phyloP scores from a whole-genome alignment of 2,797 vertebrate genomes.

The Gadopsis marmoratus region DNA sequence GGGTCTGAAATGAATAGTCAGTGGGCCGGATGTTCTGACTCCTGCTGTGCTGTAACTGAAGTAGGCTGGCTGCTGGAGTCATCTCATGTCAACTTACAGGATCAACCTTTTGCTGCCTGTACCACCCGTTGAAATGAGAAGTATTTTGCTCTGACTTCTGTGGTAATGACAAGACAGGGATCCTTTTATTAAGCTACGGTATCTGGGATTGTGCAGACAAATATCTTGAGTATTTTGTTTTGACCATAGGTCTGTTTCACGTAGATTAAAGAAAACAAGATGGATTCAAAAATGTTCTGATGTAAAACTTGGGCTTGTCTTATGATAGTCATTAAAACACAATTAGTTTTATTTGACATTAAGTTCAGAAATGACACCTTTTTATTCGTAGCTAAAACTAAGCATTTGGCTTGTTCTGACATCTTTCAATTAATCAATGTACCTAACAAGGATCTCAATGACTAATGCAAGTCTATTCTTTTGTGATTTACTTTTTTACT shows the following conservation, averaged over 20 bases:
- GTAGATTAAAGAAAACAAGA: background rate
- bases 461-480: background rate
- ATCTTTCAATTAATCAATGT: background rate
- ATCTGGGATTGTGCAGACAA: conserved; percentile 6
- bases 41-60: conserved; percentile 62
- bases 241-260: conserved; percentile 1
- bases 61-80: conserved; percentile 47
- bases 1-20: conserved; percentile 42
- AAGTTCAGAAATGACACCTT: background rate
- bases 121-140: conserved; percentile 29
- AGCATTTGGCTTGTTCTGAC: background rate
- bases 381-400: background rate
- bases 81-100: conserved; percentile 64
- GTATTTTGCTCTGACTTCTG: conserved; percentile 23
- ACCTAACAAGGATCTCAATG: background rate
- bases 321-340: background rate
- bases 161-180: background rate
- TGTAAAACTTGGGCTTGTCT: background rate
- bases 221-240: conserved; percentile 17
- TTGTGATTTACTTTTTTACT: background rate
- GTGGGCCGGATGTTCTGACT: conserved; percentile 61
- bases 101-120: conserved; percentile 31
- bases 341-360: background rate
- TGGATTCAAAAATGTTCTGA: conserved; percentile 7
- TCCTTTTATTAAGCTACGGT: background rate